Evolutionary conservation across 1,140 invertebrate species (phyloP).

Genomic region (Orchesella cincta): DNA sequence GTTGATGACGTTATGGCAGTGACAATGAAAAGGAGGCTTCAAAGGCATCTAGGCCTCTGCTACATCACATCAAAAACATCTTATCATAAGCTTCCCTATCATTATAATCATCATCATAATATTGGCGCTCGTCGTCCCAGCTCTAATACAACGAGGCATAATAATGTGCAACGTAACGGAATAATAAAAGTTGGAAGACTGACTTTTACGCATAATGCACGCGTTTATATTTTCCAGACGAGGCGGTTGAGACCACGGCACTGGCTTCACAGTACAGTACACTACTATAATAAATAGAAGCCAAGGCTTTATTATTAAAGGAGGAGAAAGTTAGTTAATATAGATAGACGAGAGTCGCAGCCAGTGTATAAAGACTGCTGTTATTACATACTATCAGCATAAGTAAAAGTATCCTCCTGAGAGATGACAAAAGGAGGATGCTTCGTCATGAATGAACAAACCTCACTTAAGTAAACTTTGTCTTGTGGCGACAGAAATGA

Average conservation of each 20-base stretch:
- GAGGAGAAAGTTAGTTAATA: slow-evolving; percentile 9
- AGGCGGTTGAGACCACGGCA: too few species aligned
- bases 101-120: background rate
- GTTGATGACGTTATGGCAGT: too few species aligned
- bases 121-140: background rate
- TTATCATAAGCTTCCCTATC: background rate
- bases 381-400: background rate
- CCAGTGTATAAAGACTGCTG: background rate
- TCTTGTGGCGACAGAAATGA: background rate
- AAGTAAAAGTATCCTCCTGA: slow-evolving; percentile 9
- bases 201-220: slow-evolving; percentile 9
- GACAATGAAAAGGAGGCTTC: slow-evolving; percentile 21
- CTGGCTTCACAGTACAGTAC: too few species aligned
- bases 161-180: background rate
- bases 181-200: background rate
- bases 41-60: too few species aligned
- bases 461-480: background rate
- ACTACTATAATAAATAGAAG: too few species aligned
- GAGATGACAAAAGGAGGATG: background rate
- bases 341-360: background rate
- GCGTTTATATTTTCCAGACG: background rate
- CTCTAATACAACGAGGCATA: background rate
- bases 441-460: slow-evolving; percentile 7
- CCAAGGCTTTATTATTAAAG: background rate
- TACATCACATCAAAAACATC: slow-evolving; percentile 12